Conservation (phyloP, 2,113 vertebrate genomes). For the Uria aalge region DNA sequence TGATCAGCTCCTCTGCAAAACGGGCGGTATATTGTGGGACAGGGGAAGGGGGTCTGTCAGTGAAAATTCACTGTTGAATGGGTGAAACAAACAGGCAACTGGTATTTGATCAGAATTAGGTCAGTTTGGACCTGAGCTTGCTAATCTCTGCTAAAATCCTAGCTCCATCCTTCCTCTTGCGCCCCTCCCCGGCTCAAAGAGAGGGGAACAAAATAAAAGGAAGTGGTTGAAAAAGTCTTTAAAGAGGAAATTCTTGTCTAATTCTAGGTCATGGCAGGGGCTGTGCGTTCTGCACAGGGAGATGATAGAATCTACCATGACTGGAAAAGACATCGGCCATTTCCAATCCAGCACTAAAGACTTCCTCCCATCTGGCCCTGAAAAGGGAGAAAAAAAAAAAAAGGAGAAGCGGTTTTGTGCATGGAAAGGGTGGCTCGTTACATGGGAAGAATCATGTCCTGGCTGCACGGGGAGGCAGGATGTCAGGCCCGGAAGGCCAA, state of each 20-base stretch:
- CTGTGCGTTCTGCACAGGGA: background rate
- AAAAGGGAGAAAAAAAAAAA: background rate
- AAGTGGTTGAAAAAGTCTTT: background rate
- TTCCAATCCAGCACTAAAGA: background rate
- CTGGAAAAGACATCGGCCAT: slow-evolving; percentile 37
- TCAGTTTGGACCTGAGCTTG: background rate
- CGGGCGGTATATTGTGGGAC: fast-evolving
- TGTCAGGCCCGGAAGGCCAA: background rate
- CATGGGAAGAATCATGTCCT: background rate
- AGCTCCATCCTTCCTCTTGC: background rate
- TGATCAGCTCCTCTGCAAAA: background rate
- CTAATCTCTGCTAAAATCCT: background rate
- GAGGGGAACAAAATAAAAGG: background rate
- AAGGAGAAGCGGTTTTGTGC: background rate
- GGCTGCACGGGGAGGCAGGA: background rate
- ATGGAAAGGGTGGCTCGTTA: background rate
- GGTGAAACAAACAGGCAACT: background rate
- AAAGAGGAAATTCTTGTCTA: background rate
- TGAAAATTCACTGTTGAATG: background rate
- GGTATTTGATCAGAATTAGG: background rate
- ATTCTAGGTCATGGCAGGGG: background rate
- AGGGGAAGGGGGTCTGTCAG: background rate
- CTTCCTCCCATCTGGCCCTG: background rate
- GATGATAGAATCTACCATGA: background rate
- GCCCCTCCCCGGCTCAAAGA: background rate